A percentile compares a stretch with the other conserved stretches of the same genome.
Evolutionary conservation across 1,140 invertebrate species (phyloP).

Genomic region (Lethrus apterus): DNA sequence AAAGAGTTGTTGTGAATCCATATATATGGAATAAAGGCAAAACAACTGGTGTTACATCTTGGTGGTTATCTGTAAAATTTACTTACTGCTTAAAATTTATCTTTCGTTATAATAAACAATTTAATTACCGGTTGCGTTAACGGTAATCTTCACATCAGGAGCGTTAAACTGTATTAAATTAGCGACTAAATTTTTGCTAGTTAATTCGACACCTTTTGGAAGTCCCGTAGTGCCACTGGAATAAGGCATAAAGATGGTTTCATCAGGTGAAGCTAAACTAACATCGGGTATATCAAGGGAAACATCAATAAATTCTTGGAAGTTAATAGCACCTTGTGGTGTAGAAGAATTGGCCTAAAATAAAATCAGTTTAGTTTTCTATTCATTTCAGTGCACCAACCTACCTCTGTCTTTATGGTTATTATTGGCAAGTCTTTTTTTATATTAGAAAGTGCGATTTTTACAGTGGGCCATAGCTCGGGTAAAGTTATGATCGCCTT

Average conservation of each 20-base stretch:
- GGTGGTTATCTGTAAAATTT: slow-evolving; percentile 41
- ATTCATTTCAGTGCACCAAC: background rate
- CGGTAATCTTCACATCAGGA: slow-evolving; percentile 14
- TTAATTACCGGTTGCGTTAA: slow-evolving; percentile 13
- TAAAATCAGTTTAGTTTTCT: background rate
- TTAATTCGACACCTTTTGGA: slow-evolving; percentile 79
- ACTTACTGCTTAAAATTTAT: background rate
- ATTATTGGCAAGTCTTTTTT: background rate
- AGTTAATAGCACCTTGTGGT: slow-evolving; percentile 45
- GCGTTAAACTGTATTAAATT: slow-evolving; percentile 39
- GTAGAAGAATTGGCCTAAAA: background rate
- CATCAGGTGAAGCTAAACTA: slow-evolving; percentile 33
- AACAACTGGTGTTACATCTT: slow-evolving; percentile 53
- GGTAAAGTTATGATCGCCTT: slow-evolving; percentile 2
- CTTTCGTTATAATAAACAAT: background rate
- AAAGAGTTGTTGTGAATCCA: slow-evolving; percentile 55
- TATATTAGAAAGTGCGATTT: background rate
- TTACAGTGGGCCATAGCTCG: background rate
- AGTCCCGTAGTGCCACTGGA: slow-evolving; percentile 82
- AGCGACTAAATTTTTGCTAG: slow-evolving; percentile 54
- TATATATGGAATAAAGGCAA: slow-evolving; percentile 85
- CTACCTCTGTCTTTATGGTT: slow-evolving; percentile 7
- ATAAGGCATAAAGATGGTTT: slow-evolving; percentile 50
- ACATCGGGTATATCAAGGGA: slow-evolving; percentile 38
- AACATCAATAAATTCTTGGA: slow-evolving; percentile 44